Base-by-base conservation (phyloP, 2,113 vertebrate genomes). In the Triplophysa tibetana region DNA sequence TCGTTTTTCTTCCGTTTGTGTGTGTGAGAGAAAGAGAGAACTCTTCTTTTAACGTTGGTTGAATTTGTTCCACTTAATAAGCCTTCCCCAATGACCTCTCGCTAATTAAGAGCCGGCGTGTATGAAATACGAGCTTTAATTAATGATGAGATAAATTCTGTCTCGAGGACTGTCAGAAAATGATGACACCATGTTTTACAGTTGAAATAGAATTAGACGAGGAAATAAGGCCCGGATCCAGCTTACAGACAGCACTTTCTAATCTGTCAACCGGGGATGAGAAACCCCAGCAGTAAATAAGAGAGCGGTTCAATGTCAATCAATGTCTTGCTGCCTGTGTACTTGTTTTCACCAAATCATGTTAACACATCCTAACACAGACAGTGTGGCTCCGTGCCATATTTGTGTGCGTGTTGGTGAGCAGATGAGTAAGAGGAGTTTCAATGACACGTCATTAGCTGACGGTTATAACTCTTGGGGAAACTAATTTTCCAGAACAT, bases 11-110 rank as follows among this genome's bases (percentile, higher is more conserved):
- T 24, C 48, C 66, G 50, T 73, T 63, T 81, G 79, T 66, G 65
- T 62, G 24, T 79, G 79, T 24, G 24, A 24, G 24, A 79, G 45
- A 63, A 60, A 62, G 56, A 77, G 78, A 79, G 61, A 74, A 82
- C 89, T 89, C 86, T 86, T 98, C 96, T 96, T 95, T 98, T 96
- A 97, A 97, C 96, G 98, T 94, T 94, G 93, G 93, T 93, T 94
- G 94, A 97, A 98, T 98, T 98, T 98, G 97, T 99, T 98, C 96
- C 96, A 97, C 95, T 98, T 99, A 99, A 98, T 98, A 98, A 98
- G 95, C 95, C 95, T 95, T 98, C 97, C 97, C 97, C 97, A 97
- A 98, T 98, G 96, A 98, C 96, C 95, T 95, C 95, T 92, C 93
- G 95, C 96, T 97, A 98, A 98, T 98, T 98, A 99, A 98, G 95